Conservation (phyloP, 2,113 vertebrate species). For the Smithornis capensis region DNA sequence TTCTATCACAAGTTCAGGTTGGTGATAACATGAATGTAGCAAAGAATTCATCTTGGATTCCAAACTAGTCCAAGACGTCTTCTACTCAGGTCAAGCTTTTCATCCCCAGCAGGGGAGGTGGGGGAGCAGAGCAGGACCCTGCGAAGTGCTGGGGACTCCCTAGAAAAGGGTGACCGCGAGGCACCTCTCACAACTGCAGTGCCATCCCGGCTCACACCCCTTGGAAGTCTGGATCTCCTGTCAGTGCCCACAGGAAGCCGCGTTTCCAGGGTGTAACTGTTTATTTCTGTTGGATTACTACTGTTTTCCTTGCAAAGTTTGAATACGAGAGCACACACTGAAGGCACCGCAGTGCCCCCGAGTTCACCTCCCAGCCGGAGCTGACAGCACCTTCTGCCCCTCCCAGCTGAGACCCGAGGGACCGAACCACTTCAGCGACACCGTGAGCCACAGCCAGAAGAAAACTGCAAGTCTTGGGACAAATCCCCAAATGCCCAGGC, state of each 20-base stretch:
- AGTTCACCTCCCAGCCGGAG: neutral
- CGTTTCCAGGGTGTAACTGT: neutral
- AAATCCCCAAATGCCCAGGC: neutral
- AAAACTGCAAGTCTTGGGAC: neutral
- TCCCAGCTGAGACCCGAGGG: neutral
- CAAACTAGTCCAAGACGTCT: neutral
- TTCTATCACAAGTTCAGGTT: neutral
- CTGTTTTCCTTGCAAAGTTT: neutral
- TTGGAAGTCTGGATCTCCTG: neutral
- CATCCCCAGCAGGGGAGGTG: neutral
- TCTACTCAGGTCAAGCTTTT: neutral
- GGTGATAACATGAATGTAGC: fast-evolving
- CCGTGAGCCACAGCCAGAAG: neutral
- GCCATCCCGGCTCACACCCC: neutral
- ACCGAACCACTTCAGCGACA: neutral
- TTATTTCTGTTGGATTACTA: neutral
- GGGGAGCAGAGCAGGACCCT: neutral
- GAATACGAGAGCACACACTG: neutral
- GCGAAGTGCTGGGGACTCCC: neutral
- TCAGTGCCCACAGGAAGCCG: neutral
- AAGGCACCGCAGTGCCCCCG: neutral
- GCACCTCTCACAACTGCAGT: no score
- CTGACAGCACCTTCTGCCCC: neutral
- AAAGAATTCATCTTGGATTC: neutral
- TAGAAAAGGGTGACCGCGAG: neutral